Evolutionary conservation across 2,888 invertebrate genomes (phyloP).

Genomic region (Callyntrura guangdongensis): DNA sequence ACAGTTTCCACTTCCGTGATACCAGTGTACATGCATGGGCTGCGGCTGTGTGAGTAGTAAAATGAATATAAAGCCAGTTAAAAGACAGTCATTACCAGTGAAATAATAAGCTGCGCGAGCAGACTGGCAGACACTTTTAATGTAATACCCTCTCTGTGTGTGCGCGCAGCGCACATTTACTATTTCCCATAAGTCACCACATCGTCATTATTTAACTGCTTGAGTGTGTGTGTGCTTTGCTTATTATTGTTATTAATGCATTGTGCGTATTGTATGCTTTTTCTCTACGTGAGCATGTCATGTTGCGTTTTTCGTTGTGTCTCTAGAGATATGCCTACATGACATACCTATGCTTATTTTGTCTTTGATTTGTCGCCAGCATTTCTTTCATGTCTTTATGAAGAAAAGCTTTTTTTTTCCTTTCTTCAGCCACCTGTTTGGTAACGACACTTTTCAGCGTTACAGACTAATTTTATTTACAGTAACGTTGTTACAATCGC

Average conservation of each 20-base stretch:
- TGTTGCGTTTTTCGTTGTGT: too few relatives aligned
- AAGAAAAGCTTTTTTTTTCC: constrained; percentile 62
- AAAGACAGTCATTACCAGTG: constrained; percentile 26
- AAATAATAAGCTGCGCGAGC: constrained; percentile 13
- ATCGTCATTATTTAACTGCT: constrained; percentile 41
- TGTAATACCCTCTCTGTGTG: neutral
- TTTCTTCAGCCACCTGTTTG: constrained; percentile 75
- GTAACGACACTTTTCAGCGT: constrained; percentile 17
- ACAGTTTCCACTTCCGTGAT: constrained; percentile 68
- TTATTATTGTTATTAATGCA: neutral
- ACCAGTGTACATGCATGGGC: constrained; percentile 46
- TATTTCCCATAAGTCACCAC: constrained; percentile 59
- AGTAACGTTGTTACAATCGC: neutral
- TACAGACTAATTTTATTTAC: neutral
- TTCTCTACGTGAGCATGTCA: constrained; percentile 16
- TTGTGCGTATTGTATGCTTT: constrained; percentile 24
- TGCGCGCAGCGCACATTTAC: neutral
- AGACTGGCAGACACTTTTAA: neutral
- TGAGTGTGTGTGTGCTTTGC: too few relatives aligned
- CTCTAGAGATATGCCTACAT: neutral
- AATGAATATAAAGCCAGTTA: constrained; percentile 32
- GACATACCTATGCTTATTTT: constrained; percentile 4
- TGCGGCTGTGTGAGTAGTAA: constrained; percentile 52
- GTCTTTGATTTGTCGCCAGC: constrained; percentile 6
- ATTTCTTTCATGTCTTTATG: constrained; percentile 40